Evolutionary conservation across 2,888 invertebrate genomes (phyloP), one percentile per base, ranked within the genome.

Genomic region (Tortricodes alternella): DNA sequence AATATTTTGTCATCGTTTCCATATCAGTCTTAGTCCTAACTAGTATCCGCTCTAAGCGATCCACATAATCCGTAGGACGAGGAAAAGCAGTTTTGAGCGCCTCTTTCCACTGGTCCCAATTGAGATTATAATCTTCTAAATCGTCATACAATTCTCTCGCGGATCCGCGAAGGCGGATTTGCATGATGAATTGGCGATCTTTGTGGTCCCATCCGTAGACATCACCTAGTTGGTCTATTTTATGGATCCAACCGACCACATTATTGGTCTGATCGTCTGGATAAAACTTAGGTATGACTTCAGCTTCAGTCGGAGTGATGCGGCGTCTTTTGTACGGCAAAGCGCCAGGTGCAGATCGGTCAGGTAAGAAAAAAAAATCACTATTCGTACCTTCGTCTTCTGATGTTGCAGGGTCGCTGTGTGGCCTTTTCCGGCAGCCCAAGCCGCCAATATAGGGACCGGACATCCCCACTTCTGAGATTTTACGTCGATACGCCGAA

Each of bases 21-120:
- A 19, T 11, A 9, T 48, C 34, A 2, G 2, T 7, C 35, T 34
- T 48, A 0, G 21, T 8, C 6, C 24, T 48, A 16, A 11, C 23
- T 8, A 48, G 48, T 55, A 58, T 59, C 46, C 56, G 51, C 49
- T 59, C 53, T 50, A 57, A 44, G 50, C 50, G 53, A 50, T 43
- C 43, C 9, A 43, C 43, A 16, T 16, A 43, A 16, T 43, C 43
- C 3, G 43, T 43, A 4, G 27, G 27, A 1, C 43, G 43, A 1
- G 43, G 43, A 27, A 43, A 43, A 1, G 43, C 43, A 7, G 15
- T 43, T 15, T 23, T 4, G 6, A 39, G 38, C 1, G 53, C 59
- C 9, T 34, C 19, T 49, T 74, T 74, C 73, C 74, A 75, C 35
- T 62, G 61, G 0, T 53, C 52, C 78, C 74, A 76, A 0, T 61